phyloP scores from a whole-genome alignment of 1,140 invertebrate genomes.

The Cydia splendana region DNA sequence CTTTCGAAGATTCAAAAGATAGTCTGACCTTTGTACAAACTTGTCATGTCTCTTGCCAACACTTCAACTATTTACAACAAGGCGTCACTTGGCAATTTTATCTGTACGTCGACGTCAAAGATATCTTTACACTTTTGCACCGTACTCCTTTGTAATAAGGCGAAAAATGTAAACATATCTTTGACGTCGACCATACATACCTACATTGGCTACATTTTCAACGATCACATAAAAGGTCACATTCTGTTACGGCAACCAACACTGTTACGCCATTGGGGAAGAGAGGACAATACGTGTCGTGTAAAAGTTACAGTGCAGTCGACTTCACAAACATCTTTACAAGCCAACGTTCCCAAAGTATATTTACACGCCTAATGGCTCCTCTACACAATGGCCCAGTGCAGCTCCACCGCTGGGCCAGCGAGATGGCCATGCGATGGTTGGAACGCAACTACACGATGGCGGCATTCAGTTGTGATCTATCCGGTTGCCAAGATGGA shows the following conservation, averaged over 20 bases:
- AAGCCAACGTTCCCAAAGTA: not conserved
- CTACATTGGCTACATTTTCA: not conserved
- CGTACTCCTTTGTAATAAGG: no score
- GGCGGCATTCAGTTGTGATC: no score
- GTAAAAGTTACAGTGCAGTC: not conserved
- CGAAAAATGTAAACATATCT: no score
- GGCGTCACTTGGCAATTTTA: constrained; percentile 10
- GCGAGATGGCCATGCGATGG: no score
- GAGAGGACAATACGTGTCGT: not conserved
- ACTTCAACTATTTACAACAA: not conserved
- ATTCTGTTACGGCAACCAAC: not conserved
- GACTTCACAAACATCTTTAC: not conserved
- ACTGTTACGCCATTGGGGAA: not conserved
- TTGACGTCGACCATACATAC: no score
- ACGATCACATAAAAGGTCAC: not conserved
- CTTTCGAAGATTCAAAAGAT: not conserved
- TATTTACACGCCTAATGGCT: no score
- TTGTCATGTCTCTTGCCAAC: constrained; percentile 4
- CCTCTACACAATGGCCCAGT: no score
- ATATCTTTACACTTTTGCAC: no score
- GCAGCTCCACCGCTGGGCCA: no score
- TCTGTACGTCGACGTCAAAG: not conserved
- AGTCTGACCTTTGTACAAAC: not conserved
- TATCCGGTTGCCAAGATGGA: no score
- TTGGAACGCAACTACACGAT: no score